phyloP scores from a whole-genome alignment of 2,797 vertebrate species.

The Propithecus deckenii region DNA sequence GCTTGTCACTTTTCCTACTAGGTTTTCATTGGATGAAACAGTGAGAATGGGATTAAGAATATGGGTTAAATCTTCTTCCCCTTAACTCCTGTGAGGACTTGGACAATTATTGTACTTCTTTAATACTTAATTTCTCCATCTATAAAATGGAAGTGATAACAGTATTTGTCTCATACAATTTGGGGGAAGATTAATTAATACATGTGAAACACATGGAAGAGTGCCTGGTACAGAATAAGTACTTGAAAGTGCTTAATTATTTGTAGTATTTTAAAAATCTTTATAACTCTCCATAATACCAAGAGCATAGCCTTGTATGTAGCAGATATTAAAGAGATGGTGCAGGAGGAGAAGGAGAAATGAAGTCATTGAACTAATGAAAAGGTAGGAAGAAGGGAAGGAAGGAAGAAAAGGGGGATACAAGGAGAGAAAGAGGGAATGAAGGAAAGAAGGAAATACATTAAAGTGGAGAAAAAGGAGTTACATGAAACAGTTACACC shows the following conservation, averaged over 20 bases:
- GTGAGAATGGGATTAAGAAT: not conserved
- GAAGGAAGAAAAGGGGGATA: not conserved
- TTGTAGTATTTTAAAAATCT: not conserved
- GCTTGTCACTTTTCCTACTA: not conserved
- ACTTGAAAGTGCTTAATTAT: not conserved
- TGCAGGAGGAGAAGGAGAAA: not conserved
- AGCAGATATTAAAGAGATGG: not conserved
- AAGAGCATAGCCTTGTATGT: not conserved
- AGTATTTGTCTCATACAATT: not conserved
- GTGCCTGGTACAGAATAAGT: not conserved
- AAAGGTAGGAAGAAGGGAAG: not conserved
- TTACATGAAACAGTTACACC: not conserved
- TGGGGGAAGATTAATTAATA: not conserved
- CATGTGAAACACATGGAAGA: not conserved
- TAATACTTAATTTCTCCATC: not conserved
- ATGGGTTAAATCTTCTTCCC: not conserved
- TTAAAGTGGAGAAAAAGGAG: not conserved
- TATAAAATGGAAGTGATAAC: not conserved
- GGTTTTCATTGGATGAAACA: not conserved
- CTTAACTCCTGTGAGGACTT: not conserved
- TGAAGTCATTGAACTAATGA: not conserved
- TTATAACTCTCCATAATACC: not conserved
- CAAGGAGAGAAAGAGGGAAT: rapidly evolving
- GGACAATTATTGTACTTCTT: not conserved
- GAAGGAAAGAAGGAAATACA: not conserved